These are phyloP conservation scores for Ophion ellenae DNA, from an alignment of 2,888 invertebrate genomes.

Conservation along the genomic window DNA sequence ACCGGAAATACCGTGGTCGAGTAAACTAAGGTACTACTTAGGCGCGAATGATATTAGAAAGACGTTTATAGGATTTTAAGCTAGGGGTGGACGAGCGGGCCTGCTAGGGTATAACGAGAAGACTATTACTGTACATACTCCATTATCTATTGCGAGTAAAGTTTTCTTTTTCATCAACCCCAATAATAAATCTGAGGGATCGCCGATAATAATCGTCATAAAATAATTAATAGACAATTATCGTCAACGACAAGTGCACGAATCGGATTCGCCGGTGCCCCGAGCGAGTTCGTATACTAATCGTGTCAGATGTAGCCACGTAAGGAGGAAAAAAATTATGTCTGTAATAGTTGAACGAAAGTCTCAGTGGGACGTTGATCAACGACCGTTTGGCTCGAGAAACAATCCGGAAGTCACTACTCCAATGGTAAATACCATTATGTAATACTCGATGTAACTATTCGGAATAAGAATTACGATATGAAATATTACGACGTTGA, in stretches of 20 bases:
- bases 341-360: background rate
- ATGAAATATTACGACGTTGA: too few species aligned
- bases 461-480: conserved; percentile 5
- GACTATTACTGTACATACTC: too few species aligned
- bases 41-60: too few species aligned
- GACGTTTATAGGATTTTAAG: too few species aligned
- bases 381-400: background rate
- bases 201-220: background rate
- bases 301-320: conserved; percentile 6
- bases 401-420: conserved; percentile 3
- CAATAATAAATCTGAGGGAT: background rate
- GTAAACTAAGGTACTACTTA: too few species aligned
- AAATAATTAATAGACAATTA: background rate
- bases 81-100: too few species aligned
- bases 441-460: background rate
- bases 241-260: background rate
- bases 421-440: background rate
- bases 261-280: background rate
- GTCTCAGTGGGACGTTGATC: background rate
- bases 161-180: background rate
- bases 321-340: background rate
- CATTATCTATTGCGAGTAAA: background rate
- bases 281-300: background rate
- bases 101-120: too few species aligned
- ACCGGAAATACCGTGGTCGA: too few species aligned